A percentile compares a stretch with the other conserved stretches of the same genome.
Evolutionary conservation across 2,797 vertebrate species (phyloP).

Genomic region (Premnoplex brunnescens): DNA sequence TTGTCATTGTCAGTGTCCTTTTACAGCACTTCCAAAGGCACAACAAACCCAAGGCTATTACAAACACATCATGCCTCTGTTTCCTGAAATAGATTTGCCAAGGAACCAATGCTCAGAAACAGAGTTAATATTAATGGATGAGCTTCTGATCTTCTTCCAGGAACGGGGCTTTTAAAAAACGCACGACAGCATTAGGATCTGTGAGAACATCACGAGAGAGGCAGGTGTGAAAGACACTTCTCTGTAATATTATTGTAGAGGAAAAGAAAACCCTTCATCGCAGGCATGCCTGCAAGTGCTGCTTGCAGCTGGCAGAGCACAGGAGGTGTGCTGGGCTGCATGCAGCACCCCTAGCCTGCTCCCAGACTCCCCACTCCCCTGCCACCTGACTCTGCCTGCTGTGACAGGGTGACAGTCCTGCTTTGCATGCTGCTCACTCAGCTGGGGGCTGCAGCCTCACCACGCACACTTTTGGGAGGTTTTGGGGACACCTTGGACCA

Average conservation of each 20-base stretch:
- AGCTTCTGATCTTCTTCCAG: background rate
- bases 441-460: background rate
- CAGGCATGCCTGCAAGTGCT: background rate
- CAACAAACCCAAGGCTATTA: background rate
- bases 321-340: background rate
- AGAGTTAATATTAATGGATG: background rate
- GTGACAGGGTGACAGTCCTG: background rate
- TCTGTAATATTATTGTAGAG: background rate
- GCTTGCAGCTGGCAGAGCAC: background rate
- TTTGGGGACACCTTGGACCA: background rate
- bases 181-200: background rate
- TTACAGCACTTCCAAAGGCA: background rate
- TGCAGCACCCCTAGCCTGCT: background rate
- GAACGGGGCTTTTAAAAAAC: background rate
- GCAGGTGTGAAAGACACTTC: background rate
- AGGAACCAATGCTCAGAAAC: background rate
- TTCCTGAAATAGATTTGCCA: background rate
- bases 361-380: background rate
- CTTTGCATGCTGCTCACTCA: background rate
- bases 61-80: background rate
- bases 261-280: background rate
- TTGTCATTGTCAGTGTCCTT: background rate
- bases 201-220: background rate
- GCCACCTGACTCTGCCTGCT: background rate
- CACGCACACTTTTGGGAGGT: accelerated